Conservation (phyloP, 2,797 vertebrate genomes). For the Syngnathus rostellatus region DNA sequence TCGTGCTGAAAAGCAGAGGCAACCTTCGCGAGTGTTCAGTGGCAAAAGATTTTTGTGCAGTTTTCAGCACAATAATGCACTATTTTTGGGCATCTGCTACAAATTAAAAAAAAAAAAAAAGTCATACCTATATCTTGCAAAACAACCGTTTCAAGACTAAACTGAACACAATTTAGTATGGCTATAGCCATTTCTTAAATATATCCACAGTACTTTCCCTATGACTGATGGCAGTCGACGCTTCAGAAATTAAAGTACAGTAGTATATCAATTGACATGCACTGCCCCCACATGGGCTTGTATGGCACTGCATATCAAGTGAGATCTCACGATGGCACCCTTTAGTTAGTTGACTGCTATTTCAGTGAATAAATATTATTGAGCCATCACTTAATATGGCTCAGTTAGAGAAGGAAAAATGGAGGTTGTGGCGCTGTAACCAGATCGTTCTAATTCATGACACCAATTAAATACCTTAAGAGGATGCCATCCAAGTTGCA, state of each 20-base stretch:
- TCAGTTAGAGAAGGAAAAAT: background rate
- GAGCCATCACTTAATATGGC: background rate
- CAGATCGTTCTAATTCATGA: background rate
- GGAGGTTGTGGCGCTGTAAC: background rate
- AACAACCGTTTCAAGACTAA: background rate
- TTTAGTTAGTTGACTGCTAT: background rate
- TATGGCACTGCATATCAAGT: constrained; percentile 13
- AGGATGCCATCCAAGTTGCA: background rate
- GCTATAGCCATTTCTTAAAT: background rate
- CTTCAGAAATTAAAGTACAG: background rate
- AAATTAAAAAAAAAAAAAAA: no score
- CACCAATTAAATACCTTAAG: background rate
- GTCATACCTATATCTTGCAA: background rate
- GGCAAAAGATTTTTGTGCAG: background rate
- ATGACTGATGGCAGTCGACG: background rate
- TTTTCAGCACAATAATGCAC: background rate
- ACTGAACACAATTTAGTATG: background rate
- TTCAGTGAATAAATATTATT: background rate
- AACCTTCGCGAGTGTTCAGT: background rate
- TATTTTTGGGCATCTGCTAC: no score
- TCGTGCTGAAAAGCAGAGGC: constrained; percentile 12
- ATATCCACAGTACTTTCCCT: no score
- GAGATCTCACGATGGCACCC: background rate
- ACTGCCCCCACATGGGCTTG: constrained; percentile 29
- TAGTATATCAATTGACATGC: background rate